Percentiles rank a stretch among this genome's conserved stretches.
phyloP scores from a whole-genome alignment of 2,113 vertebrate genomes.

The Cyanoramphus novaezelandiae region DNA sequence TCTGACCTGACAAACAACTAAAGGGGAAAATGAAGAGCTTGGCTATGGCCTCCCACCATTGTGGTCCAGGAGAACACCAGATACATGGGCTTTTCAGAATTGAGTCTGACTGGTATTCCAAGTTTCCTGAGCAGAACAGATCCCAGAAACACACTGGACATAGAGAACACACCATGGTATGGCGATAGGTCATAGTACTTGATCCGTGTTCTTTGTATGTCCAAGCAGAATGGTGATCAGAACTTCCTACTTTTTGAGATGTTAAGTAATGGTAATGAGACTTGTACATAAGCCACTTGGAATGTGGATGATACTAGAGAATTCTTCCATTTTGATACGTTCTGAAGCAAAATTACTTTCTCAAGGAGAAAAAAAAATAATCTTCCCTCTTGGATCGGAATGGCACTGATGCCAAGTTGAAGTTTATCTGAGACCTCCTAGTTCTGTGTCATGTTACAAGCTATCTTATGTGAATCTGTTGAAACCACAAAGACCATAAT shows the following conservation, averaged over 20 bases:
- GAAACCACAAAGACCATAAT: background rate
- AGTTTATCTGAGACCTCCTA: background rate
- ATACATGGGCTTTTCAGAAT: background rate
- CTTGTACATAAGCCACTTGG: fast-evolving
- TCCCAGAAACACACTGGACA: background rate
- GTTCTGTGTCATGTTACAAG: background rate
- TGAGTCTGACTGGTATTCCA: background rate
- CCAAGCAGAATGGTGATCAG: background rate
- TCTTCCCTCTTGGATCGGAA: background rate
- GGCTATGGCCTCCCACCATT: background rate
- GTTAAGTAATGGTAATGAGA: background rate
- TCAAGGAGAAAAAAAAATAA: background rate
- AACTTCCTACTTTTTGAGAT: background rate
- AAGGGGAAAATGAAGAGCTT: background rate
- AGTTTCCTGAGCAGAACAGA: background rate
- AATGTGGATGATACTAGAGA: background rate
- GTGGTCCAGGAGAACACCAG: background rate
- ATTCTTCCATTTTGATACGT: background rate
- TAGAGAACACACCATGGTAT: background rate
- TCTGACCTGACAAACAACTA: background rate
- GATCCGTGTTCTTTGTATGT: background rate
- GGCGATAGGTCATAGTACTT: background rate
- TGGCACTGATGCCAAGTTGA: background rate
- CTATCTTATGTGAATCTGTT: background rate
- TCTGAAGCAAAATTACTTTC: background rate